phyloP scores from a whole-genome alignment of 2,797 vertebrate species.

The Neopelma chrysocephalum region DNA sequence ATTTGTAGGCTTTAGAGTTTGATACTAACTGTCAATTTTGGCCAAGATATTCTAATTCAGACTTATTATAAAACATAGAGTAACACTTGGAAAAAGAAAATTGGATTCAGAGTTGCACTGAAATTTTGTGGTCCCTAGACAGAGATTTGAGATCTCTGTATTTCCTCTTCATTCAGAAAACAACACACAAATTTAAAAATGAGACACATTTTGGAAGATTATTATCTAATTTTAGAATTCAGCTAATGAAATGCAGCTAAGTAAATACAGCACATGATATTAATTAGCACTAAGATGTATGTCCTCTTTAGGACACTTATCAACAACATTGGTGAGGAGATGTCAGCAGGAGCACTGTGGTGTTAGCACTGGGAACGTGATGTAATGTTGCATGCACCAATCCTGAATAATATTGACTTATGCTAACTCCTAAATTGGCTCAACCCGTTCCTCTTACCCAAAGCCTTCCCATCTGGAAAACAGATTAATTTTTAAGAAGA shows the following conservation, averaged over 20 bases:
- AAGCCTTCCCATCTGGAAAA: background rate
- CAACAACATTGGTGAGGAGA: background rate
- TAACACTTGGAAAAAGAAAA: background rate
- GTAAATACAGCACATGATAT: background rate
- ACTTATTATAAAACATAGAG: background rate
- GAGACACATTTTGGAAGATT: background rate
- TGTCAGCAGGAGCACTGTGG: background rate
- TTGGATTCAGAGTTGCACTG: background rate
- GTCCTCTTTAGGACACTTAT: background rate
- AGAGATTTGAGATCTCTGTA: background rate
- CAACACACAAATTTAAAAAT: background rate
- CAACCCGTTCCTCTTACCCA: background rate
- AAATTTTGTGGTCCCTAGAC: background rate
- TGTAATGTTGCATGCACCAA: background rate
- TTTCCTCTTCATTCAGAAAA: background rate
- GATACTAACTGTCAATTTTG: background rate
- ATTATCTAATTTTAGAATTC: conserved; percentile 7
- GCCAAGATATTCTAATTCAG: background rate
- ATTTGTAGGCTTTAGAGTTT: background rate
- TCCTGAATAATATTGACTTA: background rate
- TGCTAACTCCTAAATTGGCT: background rate
- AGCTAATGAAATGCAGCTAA: conserved; percentile 22
- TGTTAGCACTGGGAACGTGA: background rate
- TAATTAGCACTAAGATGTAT: conserved; percentile 12
- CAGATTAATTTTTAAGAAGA: background rate